These are phyloP conservation scores for Notothenia coriiceps DNA, from an alignment of 2,113 vertebrate genomes.

Conservation along the genomic window DNA sequence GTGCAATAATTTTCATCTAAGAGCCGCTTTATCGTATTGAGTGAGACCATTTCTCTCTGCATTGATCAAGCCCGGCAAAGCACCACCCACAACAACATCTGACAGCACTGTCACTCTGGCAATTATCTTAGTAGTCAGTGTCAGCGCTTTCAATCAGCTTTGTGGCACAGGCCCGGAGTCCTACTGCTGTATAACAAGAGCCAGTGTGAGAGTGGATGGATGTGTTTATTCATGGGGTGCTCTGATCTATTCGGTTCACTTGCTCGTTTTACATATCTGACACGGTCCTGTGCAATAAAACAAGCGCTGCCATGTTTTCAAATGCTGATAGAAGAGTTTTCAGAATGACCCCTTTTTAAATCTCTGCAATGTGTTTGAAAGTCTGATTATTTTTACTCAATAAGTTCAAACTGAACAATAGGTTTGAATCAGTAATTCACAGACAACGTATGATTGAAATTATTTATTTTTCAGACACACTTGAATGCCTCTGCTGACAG, in stretches of 20 bases:
- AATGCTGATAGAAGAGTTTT: conserved; percentile 16
- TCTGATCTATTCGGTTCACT: conserved; percentile 46
- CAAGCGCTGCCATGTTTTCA: conserved; percentile 5
- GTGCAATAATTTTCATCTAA: conserved; percentile 71
- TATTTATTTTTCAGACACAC: not conserved
- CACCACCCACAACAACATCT: conserved; percentile 69
- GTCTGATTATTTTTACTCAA: not conserved
- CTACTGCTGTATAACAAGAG: conserved; percentile 31
- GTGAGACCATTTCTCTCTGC: conserved; percentile 54
- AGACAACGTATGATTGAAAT: no score
- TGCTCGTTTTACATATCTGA: conserved; percentile 39
- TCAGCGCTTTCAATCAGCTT: conserved; percentile 70
- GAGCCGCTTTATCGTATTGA: conserved; percentile 72
- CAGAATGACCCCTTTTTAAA: conserved; percentile 7
- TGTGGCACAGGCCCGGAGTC: conserved; percentile 65
- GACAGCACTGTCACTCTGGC: conserved; percentile 67
- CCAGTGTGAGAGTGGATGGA: conserved; percentile 9
- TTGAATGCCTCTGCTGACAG: conserved; percentile 1
- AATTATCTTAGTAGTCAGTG: conserved; percentile 72
- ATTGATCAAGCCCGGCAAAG: conserved; percentile 68
- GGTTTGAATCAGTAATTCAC: no score
- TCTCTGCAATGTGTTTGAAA: conserved; percentile 2
- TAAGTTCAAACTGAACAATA: no score
- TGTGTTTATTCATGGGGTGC: conserved; percentile 34
- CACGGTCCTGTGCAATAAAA: conserved; percentile 29